phyloP scores from a whole-genome alignment of 2,888 invertebrate genomes.

The Cecidostiba fungosa region DNA sequence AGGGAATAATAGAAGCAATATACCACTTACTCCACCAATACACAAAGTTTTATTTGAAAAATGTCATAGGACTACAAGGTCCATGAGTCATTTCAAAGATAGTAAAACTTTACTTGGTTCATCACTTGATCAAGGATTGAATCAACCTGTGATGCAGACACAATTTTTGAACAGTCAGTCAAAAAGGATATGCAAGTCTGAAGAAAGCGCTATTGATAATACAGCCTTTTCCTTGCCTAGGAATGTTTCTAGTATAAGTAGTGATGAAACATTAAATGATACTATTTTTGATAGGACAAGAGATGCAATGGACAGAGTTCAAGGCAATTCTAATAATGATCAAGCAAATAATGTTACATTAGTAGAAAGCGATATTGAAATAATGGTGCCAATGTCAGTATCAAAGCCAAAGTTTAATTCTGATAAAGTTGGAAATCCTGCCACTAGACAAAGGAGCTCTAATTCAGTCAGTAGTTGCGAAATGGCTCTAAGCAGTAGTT shows the following conservation, averaged over 20 bases:
- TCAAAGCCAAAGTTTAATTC: constrained; percentile 70
- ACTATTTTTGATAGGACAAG: constrained; percentile 65
- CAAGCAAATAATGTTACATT: constrained; percentile 54
- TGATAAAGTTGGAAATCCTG: constrained; percentile 69
- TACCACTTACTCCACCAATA: constrained; percentile 74
- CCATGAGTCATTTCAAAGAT: constrained; percentile 74
- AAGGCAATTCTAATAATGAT: constrained; percentile 61
- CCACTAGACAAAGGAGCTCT: constrained; percentile 75
- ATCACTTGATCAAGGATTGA: constrained; percentile 78
- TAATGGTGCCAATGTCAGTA: constrained; percentile 76
- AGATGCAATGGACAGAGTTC: constrained; percentile 55
- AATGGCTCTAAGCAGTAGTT: constrained; percentile 77
- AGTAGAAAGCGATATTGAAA: constrained; percentile 75
- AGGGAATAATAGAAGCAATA: constrained; percentile 71
- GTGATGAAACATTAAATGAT: constrained; percentile 74
- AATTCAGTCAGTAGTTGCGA: constrained; percentile 79
- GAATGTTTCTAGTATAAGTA: constrained; percentile 71
- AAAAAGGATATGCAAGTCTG: constrained; percentile 78
- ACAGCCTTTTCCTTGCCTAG: constrained; percentile 72
- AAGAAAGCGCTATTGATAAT: constrained; percentile 77
- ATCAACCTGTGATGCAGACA: constrained; percentile 72
- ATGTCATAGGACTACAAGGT: constrained; percentile 73
- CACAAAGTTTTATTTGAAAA: constrained; percentile 76
- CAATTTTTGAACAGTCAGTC: constrained; percentile 71
- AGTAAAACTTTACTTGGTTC: constrained; percentile 75